phyloP scores from a whole-genome alignment of 92 coral and sea anemone genomes.

The Palythoa caribaeorum region DNA sequence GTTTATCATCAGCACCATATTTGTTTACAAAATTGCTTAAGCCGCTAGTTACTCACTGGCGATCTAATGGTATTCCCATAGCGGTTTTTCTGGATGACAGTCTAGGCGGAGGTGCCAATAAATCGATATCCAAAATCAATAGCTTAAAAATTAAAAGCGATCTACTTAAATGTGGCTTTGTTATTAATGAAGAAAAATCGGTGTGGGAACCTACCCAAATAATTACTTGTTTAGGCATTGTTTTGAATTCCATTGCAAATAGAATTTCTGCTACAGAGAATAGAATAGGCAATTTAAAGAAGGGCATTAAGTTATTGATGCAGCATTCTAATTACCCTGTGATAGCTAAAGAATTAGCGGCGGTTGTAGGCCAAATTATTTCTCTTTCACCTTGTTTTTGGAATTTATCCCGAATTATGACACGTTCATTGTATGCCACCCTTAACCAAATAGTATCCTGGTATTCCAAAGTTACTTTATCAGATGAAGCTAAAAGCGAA shows the following conservation, averaged over 20 bases:
- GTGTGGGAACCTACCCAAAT: conserved; percentile 25
- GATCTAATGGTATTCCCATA: conserved; percentile 30
- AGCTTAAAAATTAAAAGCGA: conserved; percentile 5
- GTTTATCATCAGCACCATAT: conserved; percentile 4
- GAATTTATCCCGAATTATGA: background rate
- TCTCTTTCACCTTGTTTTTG: conserved; percentile 1
- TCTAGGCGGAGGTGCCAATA: conserved; percentile 16
- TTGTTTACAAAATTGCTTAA: conserved; percentile 38
- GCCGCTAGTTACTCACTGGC: background rate
- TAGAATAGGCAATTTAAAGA: background rate
- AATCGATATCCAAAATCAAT: background rate
- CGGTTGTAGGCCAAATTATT: background rate
- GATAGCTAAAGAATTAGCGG: conserved; percentile 19
- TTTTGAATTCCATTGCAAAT: background rate
- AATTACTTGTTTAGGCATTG: conserved; percentile 16
- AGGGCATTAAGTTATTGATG: background rate
- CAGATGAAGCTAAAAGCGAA: background rate
- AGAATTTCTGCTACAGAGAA: background rate
- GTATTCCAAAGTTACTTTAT: background rate
- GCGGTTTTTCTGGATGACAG: conserved; percentile 23
- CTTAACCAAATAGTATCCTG: background rate
- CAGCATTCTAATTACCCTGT: background rate
- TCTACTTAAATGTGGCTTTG: conserved; percentile 17
- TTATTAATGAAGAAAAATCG: conserved; percentile 14
- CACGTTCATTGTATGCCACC: background rate